Evolutionary conservation across 2,113 vertebrate species (phyloP).

Genomic region (Maylandia zebra): DNA sequence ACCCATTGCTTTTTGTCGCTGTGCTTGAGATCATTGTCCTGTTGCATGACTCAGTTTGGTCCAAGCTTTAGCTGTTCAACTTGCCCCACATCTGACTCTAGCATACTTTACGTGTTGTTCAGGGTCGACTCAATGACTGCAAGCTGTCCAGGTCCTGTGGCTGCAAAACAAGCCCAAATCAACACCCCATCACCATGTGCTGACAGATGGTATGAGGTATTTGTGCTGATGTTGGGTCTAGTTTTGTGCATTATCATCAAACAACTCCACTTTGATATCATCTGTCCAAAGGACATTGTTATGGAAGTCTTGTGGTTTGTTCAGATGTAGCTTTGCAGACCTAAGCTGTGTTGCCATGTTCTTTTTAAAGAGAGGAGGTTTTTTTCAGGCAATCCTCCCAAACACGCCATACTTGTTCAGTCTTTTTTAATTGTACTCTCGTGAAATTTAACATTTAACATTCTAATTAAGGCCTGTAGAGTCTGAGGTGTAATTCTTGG

Average conservation of each 20-base stretch:
- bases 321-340: neutral
- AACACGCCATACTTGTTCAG: neutral
- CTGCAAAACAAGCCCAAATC: neutral
- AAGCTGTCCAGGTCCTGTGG: neutral
- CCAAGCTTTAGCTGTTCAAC: neutral
- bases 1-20: neutral
- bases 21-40: neutral
- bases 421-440: neutral
- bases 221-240: neutral
- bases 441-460: neutral
- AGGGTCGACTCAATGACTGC: neutral
- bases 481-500: neutral
- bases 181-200: neutral
- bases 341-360: neutral
- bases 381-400: neutral
- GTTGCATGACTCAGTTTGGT: neutral
- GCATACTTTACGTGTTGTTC: neutral
- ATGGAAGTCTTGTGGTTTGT: neutral
- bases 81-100: neutral
- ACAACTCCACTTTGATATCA: neutral
- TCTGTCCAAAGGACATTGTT: neutral
- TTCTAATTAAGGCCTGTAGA: neutral
- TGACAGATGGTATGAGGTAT: neutral
- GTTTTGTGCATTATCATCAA: neutral
- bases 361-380: neutral